Conservation (phyloP, 1,140 invertebrate species). For the Idris sp. region DNA sequence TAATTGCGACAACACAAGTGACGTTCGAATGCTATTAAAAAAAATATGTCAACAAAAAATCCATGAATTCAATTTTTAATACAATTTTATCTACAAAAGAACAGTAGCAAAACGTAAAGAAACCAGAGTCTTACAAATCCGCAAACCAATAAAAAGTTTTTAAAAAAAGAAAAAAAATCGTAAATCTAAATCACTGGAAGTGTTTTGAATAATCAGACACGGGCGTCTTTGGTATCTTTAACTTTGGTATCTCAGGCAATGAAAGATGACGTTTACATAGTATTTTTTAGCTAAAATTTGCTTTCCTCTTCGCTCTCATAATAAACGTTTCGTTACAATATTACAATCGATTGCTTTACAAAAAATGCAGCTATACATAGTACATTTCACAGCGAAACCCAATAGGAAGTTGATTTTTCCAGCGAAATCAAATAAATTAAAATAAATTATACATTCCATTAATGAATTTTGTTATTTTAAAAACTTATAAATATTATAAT, state of each 20-base stretch:
- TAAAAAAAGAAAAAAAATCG: constrained; percentile 1
- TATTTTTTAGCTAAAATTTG: constrained; percentile 63
- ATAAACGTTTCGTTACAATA: constrained; percentile 68
- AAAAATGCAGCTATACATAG: constrained; percentile 74
- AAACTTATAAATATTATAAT: too few species aligned
- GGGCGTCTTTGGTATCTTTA: constrained; percentile 58
- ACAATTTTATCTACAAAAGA: constrained; percentile 1
- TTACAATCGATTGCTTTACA: constrained; percentile 67
- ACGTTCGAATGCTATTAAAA: constrained; percentile 6
- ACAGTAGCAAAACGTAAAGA: not conserved
- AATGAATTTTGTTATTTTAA: too few species aligned
- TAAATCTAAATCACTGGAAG: constrained; percentile 21
- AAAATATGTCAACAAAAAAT: too few species aligned
- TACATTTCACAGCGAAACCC: constrained; percentile 44
- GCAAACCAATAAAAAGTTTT: constrained; percentile 10
- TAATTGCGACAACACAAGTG: constrained; percentile 2
- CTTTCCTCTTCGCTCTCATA: constrained; percentile 64
- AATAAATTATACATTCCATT: too few species aligned
- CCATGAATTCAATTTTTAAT: not conserved
- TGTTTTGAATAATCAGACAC: constrained; percentile 45
- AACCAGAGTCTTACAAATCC: constrained; percentile 1
- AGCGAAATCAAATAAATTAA: too few species aligned
- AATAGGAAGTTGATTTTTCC: too few species aligned
- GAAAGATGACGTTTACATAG: constrained; percentile 50
- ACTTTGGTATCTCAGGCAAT: constrained; percentile 61